A percentile compares a stretch with the other conserved stretches of the same genome.
Conservation (phyloP, 2,888 invertebrate species). For the Amphimallon solstitiale region DNA sequence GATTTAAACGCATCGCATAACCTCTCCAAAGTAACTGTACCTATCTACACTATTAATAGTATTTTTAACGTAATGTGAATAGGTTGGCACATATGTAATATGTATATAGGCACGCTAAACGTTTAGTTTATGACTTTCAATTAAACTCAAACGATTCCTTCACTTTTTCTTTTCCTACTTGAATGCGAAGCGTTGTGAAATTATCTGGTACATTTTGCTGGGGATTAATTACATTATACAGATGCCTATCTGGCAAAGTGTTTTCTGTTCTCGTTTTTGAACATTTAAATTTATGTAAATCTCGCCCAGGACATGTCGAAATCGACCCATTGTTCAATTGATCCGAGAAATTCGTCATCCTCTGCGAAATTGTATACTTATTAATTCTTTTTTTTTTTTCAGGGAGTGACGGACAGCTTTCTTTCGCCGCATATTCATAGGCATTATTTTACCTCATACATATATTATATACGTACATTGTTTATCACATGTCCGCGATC, state of each 20-base stretch:
- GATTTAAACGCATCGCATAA: not conserved
- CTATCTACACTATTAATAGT: not conserved
- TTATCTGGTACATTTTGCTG: not conserved
- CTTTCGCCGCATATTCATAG: conserved; percentile 11
- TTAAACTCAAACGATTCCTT: not conserved
- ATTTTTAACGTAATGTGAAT: not conserved
- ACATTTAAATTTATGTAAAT: conserved; percentile 35
- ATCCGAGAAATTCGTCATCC: conserved; percentile 4
- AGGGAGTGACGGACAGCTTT: conserved; percentile 26
- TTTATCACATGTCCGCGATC: conserved; percentile 23
- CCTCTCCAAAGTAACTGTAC: not conserved
- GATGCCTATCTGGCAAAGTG: conserved; percentile 13
- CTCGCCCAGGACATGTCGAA: conserved; percentile 15
- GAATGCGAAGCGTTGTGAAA: not conserved
- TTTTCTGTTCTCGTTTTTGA: not conserved
- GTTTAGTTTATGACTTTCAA: conserved; percentile 2
- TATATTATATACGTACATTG: too few relatives aligned
- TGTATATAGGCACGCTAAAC: not conserved
- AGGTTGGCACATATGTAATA: not conserved
- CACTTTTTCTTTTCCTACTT: not conserved
- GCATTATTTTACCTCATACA: not conserved
- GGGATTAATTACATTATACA: conserved; percentile 17
- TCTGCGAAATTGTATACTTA: not conserved
- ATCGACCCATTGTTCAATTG: conserved; percentile 17
- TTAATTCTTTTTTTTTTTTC: conserved; percentile 22